Conservation (phyloP, 37 sponge, comb jelly and placozoan genomes). For the Tethya wilhelma region DNA sequence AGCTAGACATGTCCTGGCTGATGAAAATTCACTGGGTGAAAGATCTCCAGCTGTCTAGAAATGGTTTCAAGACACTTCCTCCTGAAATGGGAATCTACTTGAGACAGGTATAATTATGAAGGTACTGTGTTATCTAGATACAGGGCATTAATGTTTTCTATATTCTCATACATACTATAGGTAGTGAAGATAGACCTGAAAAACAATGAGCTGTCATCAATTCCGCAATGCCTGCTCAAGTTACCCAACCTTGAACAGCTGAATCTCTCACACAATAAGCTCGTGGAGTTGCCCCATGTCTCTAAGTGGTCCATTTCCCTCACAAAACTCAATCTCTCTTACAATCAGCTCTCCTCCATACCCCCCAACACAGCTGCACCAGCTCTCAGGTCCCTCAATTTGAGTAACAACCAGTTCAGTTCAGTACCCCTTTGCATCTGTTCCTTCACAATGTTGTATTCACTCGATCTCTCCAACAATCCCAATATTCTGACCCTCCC, state of each 20-base stretch:
- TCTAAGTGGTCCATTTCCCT: slow-evolving; percentile 76
- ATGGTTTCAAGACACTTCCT: slow-evolving; percentile 70
- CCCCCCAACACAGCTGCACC: slow-evolving; percentile 56
- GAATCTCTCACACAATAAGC: slow-evolving; percentile 72
- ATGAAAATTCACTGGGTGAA: slow-evolving; percentile 76
- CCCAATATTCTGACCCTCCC: slow-evolving; percentile 66
- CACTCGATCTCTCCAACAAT: slow-evolving; percentile 67
- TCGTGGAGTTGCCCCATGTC: slow-evolving; percentile 65
- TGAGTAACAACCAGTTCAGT: slow-evolving; percentile 75
- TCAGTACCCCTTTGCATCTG: slow-evolving; percentile 79
- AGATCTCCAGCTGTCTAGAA: slow-evolving; percentile 61
- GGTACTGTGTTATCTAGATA: too few relatives aligned
- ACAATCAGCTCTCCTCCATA: slow-evolving; percentile 71
- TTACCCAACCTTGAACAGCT: slow-evolving; percentile 73
- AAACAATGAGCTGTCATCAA: slow-evolving; percentile 59
- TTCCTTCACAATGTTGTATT: slow-evolving; percentile 56
- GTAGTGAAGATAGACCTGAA: slow-evolving; percentile 65
- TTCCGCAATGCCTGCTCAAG: slow-evolving; percentile 77
- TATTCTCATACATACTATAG: neutral
- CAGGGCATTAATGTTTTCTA: too few relatives aligned
- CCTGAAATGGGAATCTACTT: slow-evolving; percentile 67
- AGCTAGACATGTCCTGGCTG: slow-evolving; percentile 74
- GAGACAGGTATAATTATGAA: slow-evolving; percentile 56
- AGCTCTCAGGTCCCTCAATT: slow-evolving; percentile 59
- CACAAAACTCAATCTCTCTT: slow-evolving; percentile 68